Evolutionary conservation across 1,140 invertebrate species (phyloP).

Genomic region (Tribolium madens): DNA sequence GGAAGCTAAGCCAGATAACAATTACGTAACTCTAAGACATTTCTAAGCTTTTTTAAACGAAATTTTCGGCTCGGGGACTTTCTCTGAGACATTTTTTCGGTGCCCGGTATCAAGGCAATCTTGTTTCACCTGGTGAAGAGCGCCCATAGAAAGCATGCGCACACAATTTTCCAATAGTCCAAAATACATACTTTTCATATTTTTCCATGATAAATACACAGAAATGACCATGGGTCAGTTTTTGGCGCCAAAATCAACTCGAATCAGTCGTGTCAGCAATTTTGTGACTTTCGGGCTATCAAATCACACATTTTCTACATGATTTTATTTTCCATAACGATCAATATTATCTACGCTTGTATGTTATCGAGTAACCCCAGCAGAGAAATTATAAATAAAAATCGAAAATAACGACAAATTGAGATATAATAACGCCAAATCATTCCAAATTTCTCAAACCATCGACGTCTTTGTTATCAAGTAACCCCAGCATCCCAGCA

Average conservation of each 20-base stretch:
- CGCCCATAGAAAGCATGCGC: background rate
- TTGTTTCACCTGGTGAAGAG: background rate
- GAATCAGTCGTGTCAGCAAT: background rate
- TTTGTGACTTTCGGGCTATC: background rate
- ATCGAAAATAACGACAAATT: background rate
- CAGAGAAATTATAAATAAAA: background rate
- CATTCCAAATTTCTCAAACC: background rate
- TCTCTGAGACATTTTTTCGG: conserved; percentile 3
- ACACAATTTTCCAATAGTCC: background rate
- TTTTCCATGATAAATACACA: background rate
- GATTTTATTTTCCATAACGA: background rate
- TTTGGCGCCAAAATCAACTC: background rate
- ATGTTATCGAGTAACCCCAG: background rate
- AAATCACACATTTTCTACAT: background rate
- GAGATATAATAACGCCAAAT: background rate
- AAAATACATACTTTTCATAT: background rate
- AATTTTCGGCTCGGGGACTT: background rate
- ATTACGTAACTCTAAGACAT: conserved; percentile 21
- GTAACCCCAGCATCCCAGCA: too few relatives aligned
- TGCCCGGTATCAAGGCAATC: background rate
- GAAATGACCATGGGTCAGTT: background rate
- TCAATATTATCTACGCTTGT: background rate
- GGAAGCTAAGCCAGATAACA: conserved; percentile 36
- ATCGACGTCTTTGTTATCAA: too few relatives aligned
- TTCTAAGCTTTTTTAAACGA: background rate